phyloP scores from a whole-genome alignment of 2,797 vertebrate species.

The Anableps anableps region DNA sequence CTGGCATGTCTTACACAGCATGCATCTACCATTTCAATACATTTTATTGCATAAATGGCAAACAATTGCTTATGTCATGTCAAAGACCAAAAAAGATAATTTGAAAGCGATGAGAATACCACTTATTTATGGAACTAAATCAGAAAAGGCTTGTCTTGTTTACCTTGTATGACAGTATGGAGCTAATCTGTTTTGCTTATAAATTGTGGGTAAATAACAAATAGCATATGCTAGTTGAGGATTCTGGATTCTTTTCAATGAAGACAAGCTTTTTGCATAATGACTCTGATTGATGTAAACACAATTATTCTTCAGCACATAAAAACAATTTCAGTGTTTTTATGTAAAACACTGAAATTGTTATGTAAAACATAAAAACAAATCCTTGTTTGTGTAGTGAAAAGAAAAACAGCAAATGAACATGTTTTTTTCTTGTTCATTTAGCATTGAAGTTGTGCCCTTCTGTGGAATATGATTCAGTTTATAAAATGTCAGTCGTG shows the following conservation, averaged over 20 bases:
- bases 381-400: too few species aligned
- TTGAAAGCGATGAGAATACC: not conserved
- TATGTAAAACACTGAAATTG: too few species aligned
- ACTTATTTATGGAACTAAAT: not conserved
- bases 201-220: not conserved
- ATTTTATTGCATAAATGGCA: not conserved
- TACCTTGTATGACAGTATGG: not conserved
- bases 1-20: not conserved
- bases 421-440: fast-evolving
- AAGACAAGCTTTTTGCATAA: not conserved
- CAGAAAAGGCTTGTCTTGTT: not conserved
- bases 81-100: not conserved
- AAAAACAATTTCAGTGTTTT: not conserved
- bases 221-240: not conserved
- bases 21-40: not conserved
- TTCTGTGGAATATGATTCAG: not conserved
- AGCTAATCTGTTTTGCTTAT: not conserved
- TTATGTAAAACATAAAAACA: too few species aligned
- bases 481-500: too few species aligned
- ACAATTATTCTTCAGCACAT: not conserved
- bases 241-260: not conserved
- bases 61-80: not conserved
- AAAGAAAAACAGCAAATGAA: not conserved
- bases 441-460: not conserved
- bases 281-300: not conserved